These are phyloP conservation scores for Sceliomorpha sp. DNA, from an alignment of 2,888 invertebrate genomes.

Conservation along the genomic window DNA sequence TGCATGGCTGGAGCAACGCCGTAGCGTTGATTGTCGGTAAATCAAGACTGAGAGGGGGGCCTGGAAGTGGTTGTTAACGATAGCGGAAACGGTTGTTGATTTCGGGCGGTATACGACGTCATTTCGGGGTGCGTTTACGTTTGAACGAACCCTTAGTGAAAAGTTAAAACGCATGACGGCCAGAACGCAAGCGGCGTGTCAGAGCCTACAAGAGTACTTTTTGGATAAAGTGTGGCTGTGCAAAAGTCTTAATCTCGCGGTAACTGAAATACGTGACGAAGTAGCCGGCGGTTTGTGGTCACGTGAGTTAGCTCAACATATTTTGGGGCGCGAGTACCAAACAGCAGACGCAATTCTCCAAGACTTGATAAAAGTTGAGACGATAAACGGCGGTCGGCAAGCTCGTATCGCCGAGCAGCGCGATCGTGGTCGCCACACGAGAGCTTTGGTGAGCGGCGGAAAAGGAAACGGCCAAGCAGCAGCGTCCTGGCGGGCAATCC, in stretches of 20 bases:
- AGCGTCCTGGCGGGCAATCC: too few relatives aligned
- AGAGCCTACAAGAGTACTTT: constrained; percentile 30
- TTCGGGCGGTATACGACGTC: too few relatives aligned
- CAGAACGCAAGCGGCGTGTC: constrained; percentile 5
- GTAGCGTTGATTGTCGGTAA: constrained; percentile 19
- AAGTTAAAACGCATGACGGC: constrained; percentile 20
- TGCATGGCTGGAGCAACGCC: constrained; percentile 19
- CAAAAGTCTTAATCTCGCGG: constrained; percentile 5
- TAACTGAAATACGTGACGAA: constrained; percentile 18
- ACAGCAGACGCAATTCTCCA: constrained; percentile 19
- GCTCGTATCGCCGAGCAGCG: too few relatives aligned
- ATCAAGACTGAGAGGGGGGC: constrained; percentile 3
- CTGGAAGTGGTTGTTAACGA: too few relatives aligned
- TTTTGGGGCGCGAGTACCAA: not conserved
- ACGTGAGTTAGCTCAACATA: too few relatives aligned
- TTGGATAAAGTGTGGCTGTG: constrained; percentile 26
- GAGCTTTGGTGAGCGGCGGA: too few relatives aligned
- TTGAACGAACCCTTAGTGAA: too few relatives aligned
- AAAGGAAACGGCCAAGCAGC: too few relatives aligned
- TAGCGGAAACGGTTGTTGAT: too few relatives aligned
- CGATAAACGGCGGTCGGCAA: too few relatives aligned
- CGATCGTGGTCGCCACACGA: too few relatives aligned
- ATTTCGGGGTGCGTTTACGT: too few relatives aligned
- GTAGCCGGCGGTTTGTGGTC: constrained; percentile 19
- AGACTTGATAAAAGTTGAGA: constrained; percentile 14